Evolutionary conservation across 2,888 invertebrate genomes (phyloP), one percentile per base, ranked within the genome.

Genomic region (Acrobasis consociella): DNA sequence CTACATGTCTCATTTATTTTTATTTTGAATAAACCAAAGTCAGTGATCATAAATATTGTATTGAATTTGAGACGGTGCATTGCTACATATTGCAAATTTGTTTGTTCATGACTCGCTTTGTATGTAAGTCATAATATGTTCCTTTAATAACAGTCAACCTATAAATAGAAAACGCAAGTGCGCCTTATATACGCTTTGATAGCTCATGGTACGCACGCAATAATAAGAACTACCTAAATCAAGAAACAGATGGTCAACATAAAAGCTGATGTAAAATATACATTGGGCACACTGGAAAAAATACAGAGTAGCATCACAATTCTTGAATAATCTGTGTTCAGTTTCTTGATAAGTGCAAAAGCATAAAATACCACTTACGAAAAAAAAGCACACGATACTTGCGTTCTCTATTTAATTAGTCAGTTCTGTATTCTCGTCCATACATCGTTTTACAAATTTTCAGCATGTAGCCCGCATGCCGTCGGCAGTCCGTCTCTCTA

Each of bases 81-180:
- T 31, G 62, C 62, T 62, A 62, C 62, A 62, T 62, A 62, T 62
- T 62, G 62, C 38, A 62, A 62, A 62, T 62, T 62, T 62, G 62
- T 55, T 56, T 15, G 46, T 31, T 49, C 49, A 16, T 31, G 22
- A 46, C 53, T 38, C 37, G 49, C 55, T 53, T 46, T 49, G 50
- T 59, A 31, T 52, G 56, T 42, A 56, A 56, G 52, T 31, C 52
- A 52, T 52, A 52, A 31, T 7, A 13, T 52, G 31, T 52, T 52
- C 22, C 13, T n/a, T n/a, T n/a, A 13, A 5, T 31, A 11, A 11
- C 31, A 52, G 31, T n/a, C 42, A 13, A 17, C 5, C 7, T 56
- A 5, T 51, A 38, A 55, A 42, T 56, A 56, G 56, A 56, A 10
- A 11, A 39, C 16, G 55, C 39, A 42, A 39, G 42, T 38, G 17